phyloP scores from a whole-genome alignment of 2,797 vertebrate genomes.

The Mormyrus proboscirostris region DNA sequence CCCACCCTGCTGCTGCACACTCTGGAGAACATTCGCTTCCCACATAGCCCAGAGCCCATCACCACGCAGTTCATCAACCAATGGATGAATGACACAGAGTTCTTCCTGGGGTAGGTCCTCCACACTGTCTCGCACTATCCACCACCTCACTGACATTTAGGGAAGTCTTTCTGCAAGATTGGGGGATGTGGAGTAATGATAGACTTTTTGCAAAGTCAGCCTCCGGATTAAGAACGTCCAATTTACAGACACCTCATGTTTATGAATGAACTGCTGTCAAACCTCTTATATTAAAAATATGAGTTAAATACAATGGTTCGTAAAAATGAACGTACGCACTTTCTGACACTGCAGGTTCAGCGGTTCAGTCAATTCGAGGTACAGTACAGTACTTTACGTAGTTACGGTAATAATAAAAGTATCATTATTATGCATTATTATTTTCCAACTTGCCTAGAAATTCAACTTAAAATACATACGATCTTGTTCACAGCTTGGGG shows the following conservation, averaged over 20 bases:
- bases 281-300: background rate
- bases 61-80: conserved; percentile 95
- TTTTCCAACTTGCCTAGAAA: background rate
- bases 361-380: background rate
- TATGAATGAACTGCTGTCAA: background rate
- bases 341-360: background rate
- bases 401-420: background rate
- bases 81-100: conserved; percentile 97
- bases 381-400: background rate
- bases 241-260: background rate
- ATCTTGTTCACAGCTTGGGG: no score
- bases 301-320: background rate
- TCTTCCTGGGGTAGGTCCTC: conserved; percentile 81
- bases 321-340: background rate
- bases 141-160: background rate
- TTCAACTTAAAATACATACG: background rate
- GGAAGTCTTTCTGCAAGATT: background rate
- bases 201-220: background rate
- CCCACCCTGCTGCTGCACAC: conserved; percentile 83
- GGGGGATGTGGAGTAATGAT: background rate
- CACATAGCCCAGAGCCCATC: conserved; percentile 85
- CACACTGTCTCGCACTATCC: background rate
- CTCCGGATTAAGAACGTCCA: background rate
- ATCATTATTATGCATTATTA: background rate
- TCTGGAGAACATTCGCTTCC: conserved; percentile 84